Base-by-base conservation (phyloP, 2,113 vertebrate species). In the Aegypius monachus region DNA sequence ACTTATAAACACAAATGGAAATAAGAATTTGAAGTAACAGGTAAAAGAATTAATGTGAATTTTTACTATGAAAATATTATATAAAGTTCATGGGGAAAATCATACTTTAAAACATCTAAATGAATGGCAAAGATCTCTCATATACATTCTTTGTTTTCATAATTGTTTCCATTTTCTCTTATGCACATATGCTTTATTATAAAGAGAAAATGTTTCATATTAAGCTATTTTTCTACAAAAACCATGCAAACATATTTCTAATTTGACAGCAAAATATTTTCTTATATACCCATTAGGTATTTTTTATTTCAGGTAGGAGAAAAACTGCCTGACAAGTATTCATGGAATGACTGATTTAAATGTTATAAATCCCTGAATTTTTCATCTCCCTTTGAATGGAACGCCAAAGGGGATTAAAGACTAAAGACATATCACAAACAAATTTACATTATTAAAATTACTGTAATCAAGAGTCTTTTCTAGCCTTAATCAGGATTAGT, bases 361-460 rank as follows among this genome's bases (percentile, higher is more conserved):
- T 65, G n/a, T 31, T 74, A 63, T 58, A 98, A 98, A 98, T 92
- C 98, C 95, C 93, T 75, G 88, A 83, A 29, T 81, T 88, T 92
- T 93, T 92, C 89, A 97, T 96, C 95, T 96, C 75, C 81, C 61
- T 81, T 94, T 89, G 84, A 97, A 97, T 14, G 65, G 93, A 96
- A 97, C 68, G 84, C 94, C 88, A 78, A 96, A 97, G 97, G 96
- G 77, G 97, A 98, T 98, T 98, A 98, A 86, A 95, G 96, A 84
- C 81, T 96, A 82, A 81, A 96, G 91, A 96, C 94, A 45, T 89
- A 96, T 95, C 97, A 96, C 83, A 96, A 96, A 94, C 92, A 95
- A 98, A 97, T 97, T 97, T 95, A 95, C 97, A 95, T 95, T 97
- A 97, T 82, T 81, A 96, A 97, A 97, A 97, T 96, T 92, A 96